Conservation (phyloP, 2,113 vertebrate species). For the Aegypius monachus region DNA sequence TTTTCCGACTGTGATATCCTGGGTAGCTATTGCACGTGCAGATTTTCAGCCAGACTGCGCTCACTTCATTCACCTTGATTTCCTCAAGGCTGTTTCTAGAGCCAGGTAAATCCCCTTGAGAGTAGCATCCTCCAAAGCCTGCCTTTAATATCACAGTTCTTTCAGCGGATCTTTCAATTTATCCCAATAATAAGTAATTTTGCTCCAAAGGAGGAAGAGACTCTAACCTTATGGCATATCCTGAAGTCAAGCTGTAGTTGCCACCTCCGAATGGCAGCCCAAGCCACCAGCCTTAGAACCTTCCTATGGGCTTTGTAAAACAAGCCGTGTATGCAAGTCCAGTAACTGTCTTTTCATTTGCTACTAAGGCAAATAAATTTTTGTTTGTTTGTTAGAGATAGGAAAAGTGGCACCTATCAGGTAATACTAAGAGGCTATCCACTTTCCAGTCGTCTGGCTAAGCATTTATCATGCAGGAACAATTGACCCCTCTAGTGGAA, state of each 20-base stretch:
- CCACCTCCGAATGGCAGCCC: not conserved
- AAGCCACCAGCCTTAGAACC: not conserved
- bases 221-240: not conserved
- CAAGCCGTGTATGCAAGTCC: not conserved
- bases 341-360: not conserved
- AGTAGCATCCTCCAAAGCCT: not conserved
- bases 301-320: not conserved
- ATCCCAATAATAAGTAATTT: not conserved
- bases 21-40: not conserved
- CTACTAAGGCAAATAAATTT: not conserved
- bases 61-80: not conserved
- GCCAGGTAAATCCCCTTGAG: not conserved
- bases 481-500: constrained; percentile 80
- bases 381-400: not conserved
- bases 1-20: not conserved
- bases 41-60: not conserved
- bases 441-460: not conserved
- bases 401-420: not conserved
- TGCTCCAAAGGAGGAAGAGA: not conserved
- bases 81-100: not conserved
- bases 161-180: not conserved
- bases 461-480: constrained; percentile 45
- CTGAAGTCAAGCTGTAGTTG: not conserved
- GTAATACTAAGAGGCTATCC: not conserved
- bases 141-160: not conserved